Percentiles rank a stretch among this genome's conserved stretches.
Evolutionary conservation across 2,113 vertebrate genomes (phyloP).

Genomic region (Cololabis saira): DNA sequence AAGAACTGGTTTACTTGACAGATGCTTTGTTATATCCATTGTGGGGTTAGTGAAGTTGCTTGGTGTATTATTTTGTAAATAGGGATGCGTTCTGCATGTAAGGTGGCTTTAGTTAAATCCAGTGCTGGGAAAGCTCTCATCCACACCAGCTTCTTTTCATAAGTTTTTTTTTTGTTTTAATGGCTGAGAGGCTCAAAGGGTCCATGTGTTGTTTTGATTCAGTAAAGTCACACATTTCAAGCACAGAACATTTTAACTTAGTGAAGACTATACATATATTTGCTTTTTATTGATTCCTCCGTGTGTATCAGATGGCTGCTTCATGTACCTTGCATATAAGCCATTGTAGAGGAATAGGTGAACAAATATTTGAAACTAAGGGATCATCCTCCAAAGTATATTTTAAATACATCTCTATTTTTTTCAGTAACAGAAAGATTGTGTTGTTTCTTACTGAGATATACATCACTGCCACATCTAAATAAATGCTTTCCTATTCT

Average conservation of each 20-base stretch:
- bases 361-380: too few species aligned
- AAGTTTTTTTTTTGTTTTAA: slow-evolving; percentile 1
- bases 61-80: slow-evolving; percentile 5
- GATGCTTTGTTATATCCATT: slow-evolving; percentile 31
- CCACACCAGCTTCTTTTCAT: neutral
- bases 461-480: neutral
- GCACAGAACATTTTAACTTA: neutral
- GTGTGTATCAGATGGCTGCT: neutral
- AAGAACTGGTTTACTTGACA: slow-evolving; percentile 18
- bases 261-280: neutral
- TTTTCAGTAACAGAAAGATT: neutral
- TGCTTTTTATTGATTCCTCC: neutral
- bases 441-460: neutral
- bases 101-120: slow-evolving; percentile 14
- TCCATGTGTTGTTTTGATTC: neutral
- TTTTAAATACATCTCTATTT: neutral
- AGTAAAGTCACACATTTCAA: neutral
- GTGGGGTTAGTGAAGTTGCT: slow-evolving; percentile 4
- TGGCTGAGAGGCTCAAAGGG: neutral
- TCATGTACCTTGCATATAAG: too few species aligned
- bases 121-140: slow-evolving; percentile 3
- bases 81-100: neutral
- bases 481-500: neutral
- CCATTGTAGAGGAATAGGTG: too few species aligned
- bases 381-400: neutral